These are phyloP conservation scores for Aleiodes leptofemur DNA, from an alignment of 2,888 invertebrate species.

Conservation along the genomic window DNA sequence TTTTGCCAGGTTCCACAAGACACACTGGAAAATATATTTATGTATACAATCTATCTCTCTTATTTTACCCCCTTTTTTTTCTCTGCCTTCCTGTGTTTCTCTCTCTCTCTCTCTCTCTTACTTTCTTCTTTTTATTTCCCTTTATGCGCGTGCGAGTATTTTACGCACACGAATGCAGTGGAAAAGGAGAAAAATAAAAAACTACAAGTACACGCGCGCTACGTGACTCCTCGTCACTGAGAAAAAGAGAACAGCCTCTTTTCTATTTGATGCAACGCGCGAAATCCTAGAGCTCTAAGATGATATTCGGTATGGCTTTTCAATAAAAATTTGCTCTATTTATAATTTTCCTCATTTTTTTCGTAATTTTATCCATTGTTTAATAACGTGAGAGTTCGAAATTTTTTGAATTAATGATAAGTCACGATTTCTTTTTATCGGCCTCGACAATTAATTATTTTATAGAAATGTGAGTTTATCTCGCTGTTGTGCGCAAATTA, in stretches of 20 bases:
- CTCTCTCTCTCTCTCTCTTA: conserved; percentile 58
- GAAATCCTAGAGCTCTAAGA: background rate
- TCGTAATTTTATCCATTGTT: background rate
- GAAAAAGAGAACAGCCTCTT: conserved; percentile 35
- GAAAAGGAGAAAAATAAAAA: background rate
- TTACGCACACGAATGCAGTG: conserved; percentile 21
- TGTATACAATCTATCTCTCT: conserved; percentile 46
- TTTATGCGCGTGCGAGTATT: conserved; percentile 29
- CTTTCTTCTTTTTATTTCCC: conserved; percentile 43
- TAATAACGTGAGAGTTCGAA: background rate
- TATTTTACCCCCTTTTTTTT: conserved; percentile 53
- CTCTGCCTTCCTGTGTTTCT: conserved; percentile 33
- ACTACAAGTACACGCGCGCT: conserved; percentile 40
- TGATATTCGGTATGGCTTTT: background rate
- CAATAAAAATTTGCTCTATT: background rate
- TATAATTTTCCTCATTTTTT: background rate
- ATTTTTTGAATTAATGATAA: background rate
- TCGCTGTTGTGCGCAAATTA: background rate
- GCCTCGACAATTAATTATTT: background rate
- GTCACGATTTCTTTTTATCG: background rate
- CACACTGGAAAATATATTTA: conserved; percentile 17
- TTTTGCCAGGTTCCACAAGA: conserved; percentile 16
- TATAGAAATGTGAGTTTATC: too few relatives aligned
- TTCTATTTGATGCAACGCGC: conserved; percentile 18
- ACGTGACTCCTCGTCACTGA: conserved; percentile 40